Base-by-base conservation (phyloP, 2,888 invertebrate genomes). In the Dryomyza anilis region DNA sequence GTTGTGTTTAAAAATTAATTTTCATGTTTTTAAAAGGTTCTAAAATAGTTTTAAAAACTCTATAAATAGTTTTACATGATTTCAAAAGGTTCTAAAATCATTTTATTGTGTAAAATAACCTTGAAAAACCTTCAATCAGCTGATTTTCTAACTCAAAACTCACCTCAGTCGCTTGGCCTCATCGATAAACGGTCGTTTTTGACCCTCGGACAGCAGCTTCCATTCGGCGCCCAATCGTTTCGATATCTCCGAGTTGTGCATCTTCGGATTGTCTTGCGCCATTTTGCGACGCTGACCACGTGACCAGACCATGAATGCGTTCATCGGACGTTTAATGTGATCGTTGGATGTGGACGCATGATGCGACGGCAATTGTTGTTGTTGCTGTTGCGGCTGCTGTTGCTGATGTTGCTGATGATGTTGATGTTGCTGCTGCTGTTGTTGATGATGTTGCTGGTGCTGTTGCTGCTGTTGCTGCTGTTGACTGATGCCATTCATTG, bases 221-320 rank as follows among this genome's bases (percentile, higher is more conserved):
- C 97, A 97, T 83, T 96, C 95, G 16, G 94, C 94, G 1, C 96
- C 96, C 56, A 96, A 86, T 59, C 82, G 86, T 81, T 96, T 97
- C 57, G 94, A 94, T 73, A 97, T 96, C 83, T 93, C 92, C 0
- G 92, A 92, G 78, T 93, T 93, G 84, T 93, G 93, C 93, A 93
- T 93, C 84, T 92, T 96, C 74, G 96, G 96, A 83, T 96, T 96
- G 77, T 96, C 95, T 84, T 93, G 89, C 1, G 96, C 95, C 84
- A 97, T 96, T 85, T 96, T 95, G 68, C 95, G 88, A 48, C 96
- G 86, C 83, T 96, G 96, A 58, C 95, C 93, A 59, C 96, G 85
- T 30, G 96, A 95, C 96, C 96, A 96, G 21, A 84, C 96, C 96
- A 97, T 97, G 85, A 97, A 97, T 1, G 97, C 96, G 85, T 97